Conservation (phyloP, 2,113 vertebrate genomes). For the Oplegnathus fasciatus region DNA sequence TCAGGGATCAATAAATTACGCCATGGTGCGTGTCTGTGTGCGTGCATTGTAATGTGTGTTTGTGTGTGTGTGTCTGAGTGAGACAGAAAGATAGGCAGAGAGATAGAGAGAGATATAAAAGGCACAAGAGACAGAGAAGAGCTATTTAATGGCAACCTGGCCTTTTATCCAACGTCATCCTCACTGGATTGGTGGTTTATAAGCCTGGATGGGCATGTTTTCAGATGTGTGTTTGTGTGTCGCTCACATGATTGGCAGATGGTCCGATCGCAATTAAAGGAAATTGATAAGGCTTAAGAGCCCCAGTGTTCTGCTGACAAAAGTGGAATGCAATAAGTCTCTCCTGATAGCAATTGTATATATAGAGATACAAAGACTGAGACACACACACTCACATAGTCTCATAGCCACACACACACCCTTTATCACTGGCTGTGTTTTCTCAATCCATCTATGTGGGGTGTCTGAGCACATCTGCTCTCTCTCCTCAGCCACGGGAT, state of each 20-base stretch:
- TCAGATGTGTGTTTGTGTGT: slow-evolving; percentile 35
- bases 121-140: slow-evolving; percentile 42
- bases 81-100: slow-evolving; percentile 20
- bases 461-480: slow-evolving; percentile 71
- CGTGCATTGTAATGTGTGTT: slow-evolving; percentile 12
- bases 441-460: slow-evolving; percentile 45
- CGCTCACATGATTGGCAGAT: slow-evolving; percentile 70
- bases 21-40: slow-evolving; percentile 31
- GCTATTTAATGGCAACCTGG: slow-evolving; percentile 53
- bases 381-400: slow-evolving; percentile 23
- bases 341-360: slow-evolving; percentile 50
- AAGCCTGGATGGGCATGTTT: slow-evolving; percentile 12
- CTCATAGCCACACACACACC: background rate
- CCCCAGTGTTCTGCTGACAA: slow-evolving; percentile 77
- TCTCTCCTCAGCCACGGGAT: slow-evolving; percentile 52
- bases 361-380: slow-evolving; percentile 48
- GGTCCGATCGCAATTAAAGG: slow-evolving; percentile 76
- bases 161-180: slow-evolving; percentile 54
- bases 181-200: slow-evolving; percentile 42
- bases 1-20: slow-evolving; percentile 71
- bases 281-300: slow-evolving; percentile 77
- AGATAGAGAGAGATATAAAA: slow-evolving; percentile 45
- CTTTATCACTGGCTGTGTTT: slow-evolving; percentile 34
- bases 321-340: slow-evolving; percentile 67
- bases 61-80: slow-evolving; percentile 26